phyloP scores from a whole-genome alignment of 1,140 invertebrate genomes.

The Eulimnadia texana region DNA sequence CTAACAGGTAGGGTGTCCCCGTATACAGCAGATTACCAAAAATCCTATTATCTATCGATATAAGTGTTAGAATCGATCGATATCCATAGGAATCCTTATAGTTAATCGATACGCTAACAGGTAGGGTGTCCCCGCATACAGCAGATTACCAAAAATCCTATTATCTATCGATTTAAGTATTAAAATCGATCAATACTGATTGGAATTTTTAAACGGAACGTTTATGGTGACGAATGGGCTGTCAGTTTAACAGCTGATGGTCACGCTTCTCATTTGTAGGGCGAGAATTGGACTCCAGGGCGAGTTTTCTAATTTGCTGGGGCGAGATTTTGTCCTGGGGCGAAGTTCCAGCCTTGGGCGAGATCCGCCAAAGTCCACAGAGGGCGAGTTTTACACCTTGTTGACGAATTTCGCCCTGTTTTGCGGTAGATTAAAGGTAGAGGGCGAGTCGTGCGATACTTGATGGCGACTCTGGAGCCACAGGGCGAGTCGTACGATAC shows the following conservation, averaged over 20 bases:
- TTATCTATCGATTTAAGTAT: background rate
- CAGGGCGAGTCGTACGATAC: no score
- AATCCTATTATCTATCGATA: background rate
- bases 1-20: no score
- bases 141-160: no score
- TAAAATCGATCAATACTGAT: background rate
- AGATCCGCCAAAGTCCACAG: no score
- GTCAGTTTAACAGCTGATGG: background rate
- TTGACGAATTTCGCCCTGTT: no score
- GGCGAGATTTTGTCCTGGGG: no score
- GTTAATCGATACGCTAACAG: no score
- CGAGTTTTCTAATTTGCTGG: background rate
- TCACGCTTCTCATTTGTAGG: background rate
- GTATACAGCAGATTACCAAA: no score
- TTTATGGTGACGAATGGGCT: background rate
- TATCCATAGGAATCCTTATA: background rate
- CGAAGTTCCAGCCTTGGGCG: background rate
- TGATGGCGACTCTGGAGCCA: no score
- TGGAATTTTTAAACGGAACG: background rate
- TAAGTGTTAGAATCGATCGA: background rate
- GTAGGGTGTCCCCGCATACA: no score
- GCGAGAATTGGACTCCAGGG: background rate
- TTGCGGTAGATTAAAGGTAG: no score
- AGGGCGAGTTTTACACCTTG: background rate
- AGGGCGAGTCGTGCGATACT: no score